Evolutionary conservation across 2,113 vertebrate species (phyloP).

Genomic region (Otocyon megalotis): DNA sequence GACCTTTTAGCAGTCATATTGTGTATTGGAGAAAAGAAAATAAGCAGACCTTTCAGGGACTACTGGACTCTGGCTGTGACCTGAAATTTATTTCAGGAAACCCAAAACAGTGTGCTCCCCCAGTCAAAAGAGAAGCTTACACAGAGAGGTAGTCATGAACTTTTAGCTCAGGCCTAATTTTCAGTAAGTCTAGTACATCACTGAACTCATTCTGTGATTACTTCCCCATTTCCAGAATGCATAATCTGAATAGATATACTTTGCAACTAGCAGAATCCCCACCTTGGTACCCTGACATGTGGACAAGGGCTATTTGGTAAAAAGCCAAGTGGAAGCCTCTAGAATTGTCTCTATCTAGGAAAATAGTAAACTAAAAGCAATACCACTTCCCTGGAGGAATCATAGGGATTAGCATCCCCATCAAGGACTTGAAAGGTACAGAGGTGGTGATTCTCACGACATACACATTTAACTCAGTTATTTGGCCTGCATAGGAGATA

Average conservation of each 20-base stretch:
- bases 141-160: background rate
- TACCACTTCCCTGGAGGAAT: background rate
- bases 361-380: background rate
- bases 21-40: background rate
- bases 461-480: background rate
- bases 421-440: background rate
- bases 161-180: background rate
- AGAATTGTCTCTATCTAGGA: background rate
- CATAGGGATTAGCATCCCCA: background rate
- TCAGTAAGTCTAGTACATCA: background rate
- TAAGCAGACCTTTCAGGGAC: background rate
- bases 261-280: background rate
- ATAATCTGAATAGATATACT: background rate
- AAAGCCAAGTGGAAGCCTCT: background rate
- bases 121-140: background rate
- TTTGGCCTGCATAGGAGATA: background rate
- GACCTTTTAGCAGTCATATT: background rate
- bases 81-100: background rate
- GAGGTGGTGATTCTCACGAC: background rate
- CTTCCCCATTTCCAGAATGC: background rate
- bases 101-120: background rate
- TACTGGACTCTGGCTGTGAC: background rate
- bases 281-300: background rate
- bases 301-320: background rate
- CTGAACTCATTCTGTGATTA: background rate